Evolutionary conservation across 2,113 vertebrate species (phyloP).

Genomic region (Typhlomys cinereus): DNA sequence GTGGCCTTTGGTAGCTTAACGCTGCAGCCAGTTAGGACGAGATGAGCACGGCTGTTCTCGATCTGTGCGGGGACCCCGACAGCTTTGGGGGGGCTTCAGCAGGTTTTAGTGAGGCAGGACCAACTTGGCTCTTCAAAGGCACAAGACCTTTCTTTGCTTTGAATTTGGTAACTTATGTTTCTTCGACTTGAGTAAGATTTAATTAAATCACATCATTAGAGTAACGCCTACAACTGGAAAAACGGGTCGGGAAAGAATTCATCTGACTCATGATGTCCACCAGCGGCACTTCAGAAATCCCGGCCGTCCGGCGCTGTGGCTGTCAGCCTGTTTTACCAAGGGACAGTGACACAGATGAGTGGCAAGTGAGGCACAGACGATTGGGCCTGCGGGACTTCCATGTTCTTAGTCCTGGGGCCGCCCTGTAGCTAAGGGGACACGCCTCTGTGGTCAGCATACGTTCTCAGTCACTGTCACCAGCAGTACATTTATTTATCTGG

Average conservation of each 20-base stretch:
- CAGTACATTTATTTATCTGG: neutral
- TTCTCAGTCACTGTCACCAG: neutral
- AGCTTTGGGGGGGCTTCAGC: neutral
- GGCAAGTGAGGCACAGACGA: neutral
- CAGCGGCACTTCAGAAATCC: neutral
- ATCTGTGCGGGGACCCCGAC: neutral
- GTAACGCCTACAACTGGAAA: constrained; percentile 52
- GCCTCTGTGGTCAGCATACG: neutral
- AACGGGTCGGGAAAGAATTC: constrained; percentile 46
- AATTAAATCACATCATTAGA: constrained; percentile 56
- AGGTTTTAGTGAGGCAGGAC: neutral
- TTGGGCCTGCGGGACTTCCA: neutral
- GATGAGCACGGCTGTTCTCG: neutral
- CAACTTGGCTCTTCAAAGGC: constrained; percentile 3
- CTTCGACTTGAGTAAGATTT: constrained; percentile 45
- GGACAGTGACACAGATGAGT: neutral
- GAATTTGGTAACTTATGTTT: constrained; percentile 51
- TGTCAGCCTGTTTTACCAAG: neutral
- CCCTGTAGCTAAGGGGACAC: neutral
- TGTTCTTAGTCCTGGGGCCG: neutral
- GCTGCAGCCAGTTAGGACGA: neutral
- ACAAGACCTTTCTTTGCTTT: constrained; percentile 58
- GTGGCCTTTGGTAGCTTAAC: constrained; percentile 17
- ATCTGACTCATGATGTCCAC: neutral
- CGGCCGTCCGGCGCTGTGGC: neutral